phyloP scores from a whole-genome alignment of 2,797 vertebrate species.

The Enteromius unitaeniatus region DNA sequence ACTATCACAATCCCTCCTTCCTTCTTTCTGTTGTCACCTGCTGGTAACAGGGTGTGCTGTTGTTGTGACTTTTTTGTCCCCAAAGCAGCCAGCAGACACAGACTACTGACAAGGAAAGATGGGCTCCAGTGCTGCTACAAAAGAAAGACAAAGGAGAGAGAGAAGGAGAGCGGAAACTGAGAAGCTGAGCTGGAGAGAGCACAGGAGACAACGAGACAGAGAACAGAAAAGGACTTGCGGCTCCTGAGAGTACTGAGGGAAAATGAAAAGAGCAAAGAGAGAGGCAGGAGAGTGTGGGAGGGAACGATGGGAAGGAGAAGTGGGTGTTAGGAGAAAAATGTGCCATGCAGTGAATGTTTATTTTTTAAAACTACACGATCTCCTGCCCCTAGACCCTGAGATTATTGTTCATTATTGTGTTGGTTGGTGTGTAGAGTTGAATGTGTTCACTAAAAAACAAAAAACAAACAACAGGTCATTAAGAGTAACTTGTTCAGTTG shows the following conservation, averaged over 20 bases:
- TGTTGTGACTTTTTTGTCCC: conserved; percentile 35
- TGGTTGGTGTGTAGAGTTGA: not conserved
- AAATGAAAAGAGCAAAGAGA: conserved; percentile 32
- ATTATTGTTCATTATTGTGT: not conserved
- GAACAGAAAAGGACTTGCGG: not conserved
- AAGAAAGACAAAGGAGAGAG: conserved; percentile 28
- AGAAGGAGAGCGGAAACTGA: not conserved
- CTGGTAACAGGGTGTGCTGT: conserved; percentile 30
- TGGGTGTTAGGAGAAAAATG: conserved; percentile 18
- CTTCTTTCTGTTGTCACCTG: conserved; percentile 1
- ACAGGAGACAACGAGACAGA: not conserved
- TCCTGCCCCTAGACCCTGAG: not conserved
- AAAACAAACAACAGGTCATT: not conserved
- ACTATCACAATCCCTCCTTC: not conserved
- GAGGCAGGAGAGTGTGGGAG: not conserved
- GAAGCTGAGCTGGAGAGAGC: not conserved
- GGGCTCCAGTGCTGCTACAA: not conserved
- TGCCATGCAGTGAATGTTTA: conserved; percentile 16
- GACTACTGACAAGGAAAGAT: conserved; percentile 26
- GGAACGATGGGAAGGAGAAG: conserved; percentile 16
- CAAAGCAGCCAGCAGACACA: conserved; percentile 20
- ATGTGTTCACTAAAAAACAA: not conserved
- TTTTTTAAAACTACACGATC: conserved; percentile 7
- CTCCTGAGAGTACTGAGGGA: conserved; percentile 12
- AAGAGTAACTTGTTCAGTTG: too few species aligned